phyloP scores from a whole-genome alignment of 2,888 invertebrate species.

The Lamproptera curius region DNA sequence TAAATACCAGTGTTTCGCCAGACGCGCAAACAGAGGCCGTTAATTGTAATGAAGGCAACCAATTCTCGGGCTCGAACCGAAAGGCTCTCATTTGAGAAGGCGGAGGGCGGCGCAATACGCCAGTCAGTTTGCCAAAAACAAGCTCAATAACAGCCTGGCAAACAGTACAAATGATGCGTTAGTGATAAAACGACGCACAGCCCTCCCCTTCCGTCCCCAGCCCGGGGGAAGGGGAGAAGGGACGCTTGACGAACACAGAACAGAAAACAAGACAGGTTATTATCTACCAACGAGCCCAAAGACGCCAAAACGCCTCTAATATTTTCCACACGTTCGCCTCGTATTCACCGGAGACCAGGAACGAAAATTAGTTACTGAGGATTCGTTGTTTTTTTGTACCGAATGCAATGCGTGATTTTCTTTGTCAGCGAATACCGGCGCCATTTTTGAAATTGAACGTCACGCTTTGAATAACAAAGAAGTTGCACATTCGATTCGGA shows the following conservation, averaged over 20 bases:
- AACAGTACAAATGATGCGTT: constrained; percentile 74
- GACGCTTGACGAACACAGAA: constrained; percentile 57
- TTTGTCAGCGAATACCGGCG: constrained; percentile 72
- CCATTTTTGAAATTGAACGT: constrained; percentile 70
- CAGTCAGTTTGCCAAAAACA: constrained; percentile 71
- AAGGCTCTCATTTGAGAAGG: constrained; percentile 65
- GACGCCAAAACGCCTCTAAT: constrained; percentile 64
- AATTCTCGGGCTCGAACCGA: constrained; percentile 58
- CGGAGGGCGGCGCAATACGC: constrained; percentile 57
- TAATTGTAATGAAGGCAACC: constrained; percentile 70
- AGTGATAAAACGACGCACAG: constrained; percentile 63
- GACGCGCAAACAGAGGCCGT: constrained; percentile 70
- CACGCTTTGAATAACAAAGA: constrained; percentile 60
- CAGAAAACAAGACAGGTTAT: constrained; percentile 73
- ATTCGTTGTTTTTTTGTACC: constrained; percentile 66
- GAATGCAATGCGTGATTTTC: constrained; percentile 72
- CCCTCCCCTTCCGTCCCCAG: constrained; percentile 43
- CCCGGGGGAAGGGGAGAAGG: constrained; percentile 39
- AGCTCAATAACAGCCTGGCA: constrained; percentile 72
- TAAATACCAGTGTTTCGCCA: constrained; percentile 70
- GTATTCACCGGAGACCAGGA: constrained; percentile 70
- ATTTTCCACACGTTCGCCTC: constrained; percentile 75
- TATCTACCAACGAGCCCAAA: constrained; percentile 65
- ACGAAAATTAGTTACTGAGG: constrained; percentile 76
- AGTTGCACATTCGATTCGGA: constrained; percentile 33